phyloP scores from a whole-genome alignment of 2,113 vertebrate genomes.

The Erpornis zantholeuca region DNA sequence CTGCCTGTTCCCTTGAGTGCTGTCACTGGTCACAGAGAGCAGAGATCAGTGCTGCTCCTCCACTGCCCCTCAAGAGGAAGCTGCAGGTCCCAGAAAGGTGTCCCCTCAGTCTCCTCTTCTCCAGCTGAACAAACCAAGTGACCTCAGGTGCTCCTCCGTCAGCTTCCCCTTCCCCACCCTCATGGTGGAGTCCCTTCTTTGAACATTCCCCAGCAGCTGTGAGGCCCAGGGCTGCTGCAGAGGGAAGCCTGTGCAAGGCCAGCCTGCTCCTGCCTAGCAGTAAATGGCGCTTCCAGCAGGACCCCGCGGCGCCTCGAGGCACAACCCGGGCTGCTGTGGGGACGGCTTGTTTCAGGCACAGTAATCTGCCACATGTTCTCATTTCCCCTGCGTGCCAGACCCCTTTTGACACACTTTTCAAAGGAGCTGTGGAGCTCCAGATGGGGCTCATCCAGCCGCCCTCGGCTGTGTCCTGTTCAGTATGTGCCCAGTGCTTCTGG shows the following conservation, averaged over 20 bases:
- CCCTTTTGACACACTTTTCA: slow-evolving; percentile 18
- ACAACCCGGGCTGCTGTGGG: not conserved
- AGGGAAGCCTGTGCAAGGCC: not conserved
- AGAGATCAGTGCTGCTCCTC: not conserved
- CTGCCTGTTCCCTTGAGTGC: not conserved
- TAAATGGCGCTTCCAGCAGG: not conserved
- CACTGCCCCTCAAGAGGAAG: not conserved
- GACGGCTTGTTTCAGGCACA: not conserved
- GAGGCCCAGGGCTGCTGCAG: not conserved
- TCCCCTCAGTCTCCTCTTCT: not conserved
- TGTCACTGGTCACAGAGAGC: not conserved
- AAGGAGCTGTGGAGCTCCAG: slow-evolving; percentile 12
- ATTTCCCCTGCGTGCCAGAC: not conserved
- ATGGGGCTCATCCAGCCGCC: slow-evolving; percentile 20
- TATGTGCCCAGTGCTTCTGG: not conserved
- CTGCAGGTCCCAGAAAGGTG: not conserved
- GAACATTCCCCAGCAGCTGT: not conserved
- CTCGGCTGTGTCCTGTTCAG: not conserved
- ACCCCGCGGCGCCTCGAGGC: fast-evolving
- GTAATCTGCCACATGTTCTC: not conserved
- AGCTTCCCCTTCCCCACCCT: not conserved
- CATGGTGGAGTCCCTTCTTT: not conserved
- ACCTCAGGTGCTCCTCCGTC: not conserved
- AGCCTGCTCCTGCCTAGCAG: not conserved
- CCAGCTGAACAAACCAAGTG: not conserved